Evolutionary conservation across 2,888 invertebrate genomes (phyloP).

Genomic region (Erpobdella octoculata): DNA sequence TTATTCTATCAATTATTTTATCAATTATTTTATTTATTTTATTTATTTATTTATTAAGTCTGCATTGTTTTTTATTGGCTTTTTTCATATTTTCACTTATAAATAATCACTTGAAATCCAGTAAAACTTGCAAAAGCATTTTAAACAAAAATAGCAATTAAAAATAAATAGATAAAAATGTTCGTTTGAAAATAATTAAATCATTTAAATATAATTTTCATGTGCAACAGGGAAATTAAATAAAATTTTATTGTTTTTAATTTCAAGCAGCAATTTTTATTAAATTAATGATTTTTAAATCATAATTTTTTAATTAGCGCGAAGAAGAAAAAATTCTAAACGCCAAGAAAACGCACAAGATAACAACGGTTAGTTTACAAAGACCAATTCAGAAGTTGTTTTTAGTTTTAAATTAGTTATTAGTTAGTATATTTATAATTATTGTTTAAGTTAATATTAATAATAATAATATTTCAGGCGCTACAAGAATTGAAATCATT

Average conservation of each 20-base stretch:
- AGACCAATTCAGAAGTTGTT: too few relatives aligned
- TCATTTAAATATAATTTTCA: too few relatives aligned
- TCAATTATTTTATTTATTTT: background rate
- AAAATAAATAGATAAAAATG: too few relatives aligned
- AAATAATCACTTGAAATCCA: background rate
- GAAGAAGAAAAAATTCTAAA: constrained; percentile 45
- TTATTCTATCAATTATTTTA: background rate
- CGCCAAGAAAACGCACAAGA: constrained; percentile 49
- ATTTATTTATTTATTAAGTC: background rate
- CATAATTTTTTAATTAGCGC: constrained; percentile 41
- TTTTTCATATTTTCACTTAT: background rate
- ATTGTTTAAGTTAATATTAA: background rate
- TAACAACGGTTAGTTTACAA: constrained; percentile 41
- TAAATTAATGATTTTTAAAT: background rate
- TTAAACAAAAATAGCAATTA: too few relatives aligned
- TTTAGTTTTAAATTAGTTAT: too few relatives aligned
- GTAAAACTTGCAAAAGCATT: too few relatives aligned
- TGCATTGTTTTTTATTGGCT: background rate
- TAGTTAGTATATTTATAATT: constrained; percentile 4
- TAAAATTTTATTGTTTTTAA: background rate
- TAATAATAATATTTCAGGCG: constrained; percentile 41
- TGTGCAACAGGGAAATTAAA: too few relatives aligned
- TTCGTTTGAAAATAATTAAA: too few relatives aligned
- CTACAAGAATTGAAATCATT: constrained; percentile 49
- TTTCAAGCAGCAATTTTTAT: background rate